phyloP scores from a whole-genome alignment of 2,113 vertebrate species.

The Leptobrachium ailaonicum region DNA sequence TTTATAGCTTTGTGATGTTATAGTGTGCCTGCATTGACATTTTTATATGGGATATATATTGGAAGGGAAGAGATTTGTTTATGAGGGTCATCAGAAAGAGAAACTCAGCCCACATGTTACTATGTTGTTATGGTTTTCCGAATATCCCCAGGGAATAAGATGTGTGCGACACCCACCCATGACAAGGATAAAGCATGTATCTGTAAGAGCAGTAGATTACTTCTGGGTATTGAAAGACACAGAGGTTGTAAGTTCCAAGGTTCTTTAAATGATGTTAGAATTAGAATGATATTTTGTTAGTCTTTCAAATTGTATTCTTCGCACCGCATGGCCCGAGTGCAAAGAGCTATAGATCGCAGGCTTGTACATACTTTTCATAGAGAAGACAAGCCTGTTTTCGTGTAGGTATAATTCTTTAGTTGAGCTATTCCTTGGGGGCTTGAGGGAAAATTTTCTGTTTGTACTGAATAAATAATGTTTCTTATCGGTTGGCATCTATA shows the following conservation, averaged over 20 bases:
- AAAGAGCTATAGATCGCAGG: conserved; percentile 20
- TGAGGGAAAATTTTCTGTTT: not conserved
- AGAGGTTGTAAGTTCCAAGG: conserved; percentile 46
- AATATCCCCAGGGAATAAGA: conserved; percentile 24
- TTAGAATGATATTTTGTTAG: conserved; percentile 38
- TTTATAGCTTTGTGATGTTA: conserved; percentile 38
- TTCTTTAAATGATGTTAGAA: conserved; percentile 36
- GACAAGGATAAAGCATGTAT: conserved; percentile 36
- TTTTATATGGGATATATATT: conserved; percentile 42
- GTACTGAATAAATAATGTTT: not conserved
- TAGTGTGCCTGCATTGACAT: conserved; percentile 39
- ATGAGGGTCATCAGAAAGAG: conserved; percentile 36
- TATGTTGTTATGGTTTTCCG: conserved; percentile 23
- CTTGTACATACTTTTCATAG: conserved; percentile 8
- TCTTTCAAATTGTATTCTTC: conserved; percentile 1
- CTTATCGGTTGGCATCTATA: not conserved
- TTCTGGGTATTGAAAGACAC: conserved; percentile 44
- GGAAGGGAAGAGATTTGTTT: conserved; percentile 38
- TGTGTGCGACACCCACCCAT: conserved; percentile 30
- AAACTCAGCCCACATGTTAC: conserved; percentile 27
- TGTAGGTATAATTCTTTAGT: conserved; percentile 13
- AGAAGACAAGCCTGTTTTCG: conserved; percentile 9
- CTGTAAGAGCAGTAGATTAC: conserved; percentile 38
- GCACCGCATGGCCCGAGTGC: not conserved
- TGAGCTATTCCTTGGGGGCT: not conserved